Percentiles rank a stretch among this genome's conserved stretches.
Evolutionary conservation across 2,113 vertebrate genomes (phyloP).

Genomic region (human (Homo sapiens)): DNA sequence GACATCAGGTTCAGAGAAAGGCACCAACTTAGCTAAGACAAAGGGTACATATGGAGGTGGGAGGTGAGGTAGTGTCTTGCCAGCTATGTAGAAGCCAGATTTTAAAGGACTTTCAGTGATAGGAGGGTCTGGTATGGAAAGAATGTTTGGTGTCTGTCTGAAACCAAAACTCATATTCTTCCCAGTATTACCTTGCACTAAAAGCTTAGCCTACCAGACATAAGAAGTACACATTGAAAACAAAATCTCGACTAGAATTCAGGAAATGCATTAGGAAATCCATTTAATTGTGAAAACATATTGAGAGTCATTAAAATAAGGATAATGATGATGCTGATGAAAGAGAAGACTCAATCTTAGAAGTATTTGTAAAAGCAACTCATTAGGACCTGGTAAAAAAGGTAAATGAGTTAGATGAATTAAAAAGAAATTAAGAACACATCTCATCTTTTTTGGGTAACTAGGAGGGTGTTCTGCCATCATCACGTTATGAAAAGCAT

Average conservation of each 20-base stretch:
- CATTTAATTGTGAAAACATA: neutral
- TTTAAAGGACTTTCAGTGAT: neutral
- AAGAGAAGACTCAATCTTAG: neutral
- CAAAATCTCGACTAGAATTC: neutral
- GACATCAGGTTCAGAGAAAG: neutral
- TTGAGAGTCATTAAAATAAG: neutral
- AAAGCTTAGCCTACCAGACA: neutral
- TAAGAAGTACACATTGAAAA: neutral
- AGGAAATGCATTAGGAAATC: neutral
- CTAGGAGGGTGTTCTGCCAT: neutral
- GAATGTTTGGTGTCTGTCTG: neutral
- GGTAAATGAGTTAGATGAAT: neutral
- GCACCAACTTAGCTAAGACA: neutral
- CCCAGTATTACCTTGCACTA: neutral
- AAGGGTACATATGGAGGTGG: too few species aligned
- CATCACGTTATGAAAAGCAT: neutral
- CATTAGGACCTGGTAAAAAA: neutral
- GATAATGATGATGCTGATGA: neutral
- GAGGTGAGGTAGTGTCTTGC: neutral
- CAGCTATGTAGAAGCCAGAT: neutral
- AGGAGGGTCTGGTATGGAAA: too few species aligned
- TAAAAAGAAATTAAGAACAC: neutral
- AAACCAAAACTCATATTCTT: neutral
- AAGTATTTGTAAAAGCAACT: neutral
- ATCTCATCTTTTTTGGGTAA: neutral